Conservation (phyloP, 2,888 invertebrate genomes). For the Metopia argyrocephala region DNA sequence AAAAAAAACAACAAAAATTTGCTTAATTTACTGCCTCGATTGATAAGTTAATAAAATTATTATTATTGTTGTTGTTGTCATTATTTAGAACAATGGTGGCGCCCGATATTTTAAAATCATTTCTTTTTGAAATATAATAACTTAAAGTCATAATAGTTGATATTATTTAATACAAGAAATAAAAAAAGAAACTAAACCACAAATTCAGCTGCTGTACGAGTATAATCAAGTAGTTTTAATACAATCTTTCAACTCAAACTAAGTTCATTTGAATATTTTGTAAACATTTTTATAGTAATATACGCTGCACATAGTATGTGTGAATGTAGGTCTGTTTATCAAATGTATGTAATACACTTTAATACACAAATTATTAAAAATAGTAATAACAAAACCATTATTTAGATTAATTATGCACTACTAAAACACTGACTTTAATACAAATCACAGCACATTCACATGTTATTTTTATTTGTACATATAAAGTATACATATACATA, state of each 20-base stretch:
- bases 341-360: no score
- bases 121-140: constrained; percentile 33
- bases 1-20: constrained; percentile 14
- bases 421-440: constrained; percentile 20
- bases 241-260: constrained; percentile 20
- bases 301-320: no score
- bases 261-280: constrained; percentile 5
- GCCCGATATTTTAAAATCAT: constrained; percentile 11
- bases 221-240: not conserved
- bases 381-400: not conserved
- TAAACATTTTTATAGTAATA: constrained; percentile 12
- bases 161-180: not conserved
- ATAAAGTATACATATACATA: constrained; percentile 1
- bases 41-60: constrained; percentile 10
- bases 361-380: not conserved
- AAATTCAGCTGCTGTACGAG: not conserved
- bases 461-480: constrained; percentile 19
- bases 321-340: no score
- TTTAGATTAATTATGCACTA: constrained; percentile 28
- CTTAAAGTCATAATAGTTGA: constrained; percentile 16
- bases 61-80: not conserved
- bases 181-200: constrained; percentile 29
- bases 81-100: constrained; percentile 27
- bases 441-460: constrained; percentile 37
- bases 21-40: constrained; percentile 13